Percentiles rank a stretch among this genome's conserved stretches.
These are phyloP conservation scores for Oreocharis arfaki DNA, from an alignment of 2,113 vertebrate species.

Conservation along the genomic window DNA sequence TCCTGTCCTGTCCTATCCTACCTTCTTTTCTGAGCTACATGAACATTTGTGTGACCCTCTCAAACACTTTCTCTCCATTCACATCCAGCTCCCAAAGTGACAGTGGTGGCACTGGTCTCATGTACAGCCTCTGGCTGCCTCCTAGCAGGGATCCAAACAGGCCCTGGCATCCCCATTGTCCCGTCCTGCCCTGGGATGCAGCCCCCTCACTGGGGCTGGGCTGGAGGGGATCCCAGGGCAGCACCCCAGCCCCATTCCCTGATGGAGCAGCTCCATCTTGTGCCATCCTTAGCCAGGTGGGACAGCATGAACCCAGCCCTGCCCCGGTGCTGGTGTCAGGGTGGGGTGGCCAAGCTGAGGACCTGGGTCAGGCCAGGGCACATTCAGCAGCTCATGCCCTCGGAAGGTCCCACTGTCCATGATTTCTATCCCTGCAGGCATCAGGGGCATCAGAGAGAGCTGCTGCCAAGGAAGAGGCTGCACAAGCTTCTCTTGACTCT, in stretches of 20 bases:
- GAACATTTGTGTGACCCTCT: background rate
- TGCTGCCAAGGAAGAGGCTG: background rate
- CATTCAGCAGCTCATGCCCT: background rate
- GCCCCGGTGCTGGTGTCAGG: fast-evolving
- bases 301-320: fast-evolving
- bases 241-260: background rate
- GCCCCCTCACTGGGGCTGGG: background rate
- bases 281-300: background rate
- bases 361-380: background rate
- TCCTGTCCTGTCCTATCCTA: background rate
- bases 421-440: background rate
- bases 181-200: background rate
- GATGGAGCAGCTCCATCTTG: background rate
- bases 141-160: fast-evolving
- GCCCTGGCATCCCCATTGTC: background rate
- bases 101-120: background rate
- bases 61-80: background rate
- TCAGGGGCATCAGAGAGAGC: background rate
- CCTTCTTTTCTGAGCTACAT: background rate
- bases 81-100: background rate
- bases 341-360: background rate
- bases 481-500: background rate
- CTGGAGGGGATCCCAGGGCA: background rate
- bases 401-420: fast-evolving
- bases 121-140: background rate